These are phyloP conservation scores for Ciona savignyi DNA, from an alignment of 23 tunicate genomes.

Conservation along the genomic window DNA sequence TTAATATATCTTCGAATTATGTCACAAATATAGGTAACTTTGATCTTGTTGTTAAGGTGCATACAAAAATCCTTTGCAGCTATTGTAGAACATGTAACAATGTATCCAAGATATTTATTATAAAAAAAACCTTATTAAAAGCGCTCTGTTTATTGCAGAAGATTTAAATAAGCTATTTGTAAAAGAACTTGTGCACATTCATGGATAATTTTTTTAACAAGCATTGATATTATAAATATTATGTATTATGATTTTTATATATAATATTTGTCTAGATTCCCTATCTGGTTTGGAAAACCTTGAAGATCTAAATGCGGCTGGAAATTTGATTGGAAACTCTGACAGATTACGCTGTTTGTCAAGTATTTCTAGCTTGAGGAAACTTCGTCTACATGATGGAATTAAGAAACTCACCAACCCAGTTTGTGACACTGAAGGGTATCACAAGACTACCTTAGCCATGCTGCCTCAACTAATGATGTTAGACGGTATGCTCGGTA, in stretches of 20 bases:
- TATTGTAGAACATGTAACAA: too few relatives aligned
- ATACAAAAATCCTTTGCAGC: too few relatives aligned
- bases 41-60: too few relatives aligned
- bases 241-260: too few relatives aligned
- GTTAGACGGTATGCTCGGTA: conserved; percentile 58
- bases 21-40: conserved; percentile 71
- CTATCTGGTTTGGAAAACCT: conserved; percentile 34
- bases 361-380: conserved; percentile 14
- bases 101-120: too few relatives aligned
- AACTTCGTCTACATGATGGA: conserved; percentile 44
- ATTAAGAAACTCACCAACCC: conserved; percentile 58
- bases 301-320: conserved; percentile 53
- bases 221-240: too few relatives aligned
- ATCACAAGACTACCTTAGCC: conserved; percentile 23
- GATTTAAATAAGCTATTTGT: too few relatives aligned
- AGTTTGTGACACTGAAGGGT: conserved; percentile 34
- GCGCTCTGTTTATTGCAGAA: too few relatives aligned
- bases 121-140: too few relatives aligned
- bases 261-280: conserved; percentile 26
- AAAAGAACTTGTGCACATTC: too few relatives aligned
- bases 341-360: conserved; percentile 51
- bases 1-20: conserved; percentile 57
- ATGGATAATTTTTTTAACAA: too few relatives aligned
- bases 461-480: conserved; percentile 33
- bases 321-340: conserved; percentile 40